Evolutionary conservation across 2,113 vertebrate genomes (phyloP).

Genomic region (Macquaria ambigua): DNA sequence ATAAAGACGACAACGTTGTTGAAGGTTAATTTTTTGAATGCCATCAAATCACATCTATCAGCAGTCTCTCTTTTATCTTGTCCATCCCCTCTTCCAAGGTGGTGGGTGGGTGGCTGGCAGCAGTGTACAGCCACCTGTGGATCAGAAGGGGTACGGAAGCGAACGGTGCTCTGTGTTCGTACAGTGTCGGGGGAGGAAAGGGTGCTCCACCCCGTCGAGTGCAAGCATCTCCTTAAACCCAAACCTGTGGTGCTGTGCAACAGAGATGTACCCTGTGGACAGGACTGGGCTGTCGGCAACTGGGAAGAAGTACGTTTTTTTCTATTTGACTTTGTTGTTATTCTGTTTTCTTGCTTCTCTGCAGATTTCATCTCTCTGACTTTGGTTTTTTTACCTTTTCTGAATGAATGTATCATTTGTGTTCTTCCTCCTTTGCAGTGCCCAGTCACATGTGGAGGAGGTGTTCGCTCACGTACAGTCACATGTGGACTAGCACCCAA

Average conservation of each 20-base stretch:
- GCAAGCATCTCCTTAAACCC: constrained; percentile 93
- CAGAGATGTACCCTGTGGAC: constrained; percentile 91
- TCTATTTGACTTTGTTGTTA: neutral
- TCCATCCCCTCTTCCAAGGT: constrained; percentile 80
- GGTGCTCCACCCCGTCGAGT: constrained; percentile 88
- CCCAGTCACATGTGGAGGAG: constrained; percentile 93
- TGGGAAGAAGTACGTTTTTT: constrained; percentile 90
- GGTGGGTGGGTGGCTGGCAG: constrained; percentile 99
- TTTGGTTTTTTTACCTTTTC: neutral
- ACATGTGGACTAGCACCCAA: constrained; percentile 86
- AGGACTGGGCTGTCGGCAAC: constrained; percentile 92
- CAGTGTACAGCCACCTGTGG: constrained; percentile 92
- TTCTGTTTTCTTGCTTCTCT: neutral
- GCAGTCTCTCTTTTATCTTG: neutral
- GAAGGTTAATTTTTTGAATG: neutral
- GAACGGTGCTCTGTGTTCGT: constrained; percentile 94
- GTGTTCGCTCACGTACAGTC: constrained; percentile 89
- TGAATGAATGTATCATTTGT: neutral
- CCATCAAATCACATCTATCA: neutral
- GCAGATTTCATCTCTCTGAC: neutral
- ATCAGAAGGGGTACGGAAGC: constrained; percentile 88
- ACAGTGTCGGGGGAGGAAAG: constrained; percentile 92
- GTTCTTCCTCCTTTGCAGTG: constrained; percentile 84
- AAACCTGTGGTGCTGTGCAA: constrained; percentile 91
- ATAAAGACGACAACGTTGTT: neutral